Percentiles rank a stretch among this genome's conserved stretches.
phyloP scores from a whole-genome alignment of 2,113 vertebrate genomes.

The Corydoras sp. region DNA sequence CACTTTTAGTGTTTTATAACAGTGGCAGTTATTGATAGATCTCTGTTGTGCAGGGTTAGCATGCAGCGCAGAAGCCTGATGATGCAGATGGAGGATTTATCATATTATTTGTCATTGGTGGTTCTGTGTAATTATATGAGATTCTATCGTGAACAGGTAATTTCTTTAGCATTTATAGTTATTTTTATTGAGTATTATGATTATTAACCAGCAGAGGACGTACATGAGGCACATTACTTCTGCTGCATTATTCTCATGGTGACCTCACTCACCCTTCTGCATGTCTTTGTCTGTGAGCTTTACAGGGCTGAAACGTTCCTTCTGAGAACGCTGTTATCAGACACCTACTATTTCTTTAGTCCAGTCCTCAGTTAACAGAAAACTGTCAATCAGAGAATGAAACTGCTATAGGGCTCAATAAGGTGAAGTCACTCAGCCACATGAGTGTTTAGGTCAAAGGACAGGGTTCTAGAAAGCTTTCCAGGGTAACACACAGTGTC shows the following conservation, averaged over 20 bases:
- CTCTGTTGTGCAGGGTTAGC: too few species aligned
- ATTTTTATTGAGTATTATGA: neutral
- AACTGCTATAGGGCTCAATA: too few species aligned
- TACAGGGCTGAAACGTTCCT: slow-evolving; percentile 1
- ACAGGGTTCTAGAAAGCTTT: too few species aligned
- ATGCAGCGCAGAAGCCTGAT: too few species aligned
- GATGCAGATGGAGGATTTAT: too few species aligned
- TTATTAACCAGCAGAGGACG: slow-evolving; percentile 37
- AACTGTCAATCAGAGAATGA: neutral
- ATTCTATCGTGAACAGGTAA: neutral
- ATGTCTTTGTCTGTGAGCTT: slow-evolving; percentile 21
- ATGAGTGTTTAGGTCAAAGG: too few species aligned
- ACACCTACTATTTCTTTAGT: neutral
- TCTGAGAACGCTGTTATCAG: neutral
- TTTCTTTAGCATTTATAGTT: neutral
- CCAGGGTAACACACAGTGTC: too few species aligned
- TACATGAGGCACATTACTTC: neutral
- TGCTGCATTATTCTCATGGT: neutral
- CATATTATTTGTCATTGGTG: too few species aligned
- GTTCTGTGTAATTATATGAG: neutral
- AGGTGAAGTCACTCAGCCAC: too few species aligned
- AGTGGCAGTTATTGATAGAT: too few species aligned
- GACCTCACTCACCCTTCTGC: slow-evolving; percentile 17
- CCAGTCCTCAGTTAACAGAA: neutral
- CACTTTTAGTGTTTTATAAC: too few species aligned